phyloP scores from a whole-genome alignment of 2,797 vertebrate species.

The Lates japonicus region DNA sequence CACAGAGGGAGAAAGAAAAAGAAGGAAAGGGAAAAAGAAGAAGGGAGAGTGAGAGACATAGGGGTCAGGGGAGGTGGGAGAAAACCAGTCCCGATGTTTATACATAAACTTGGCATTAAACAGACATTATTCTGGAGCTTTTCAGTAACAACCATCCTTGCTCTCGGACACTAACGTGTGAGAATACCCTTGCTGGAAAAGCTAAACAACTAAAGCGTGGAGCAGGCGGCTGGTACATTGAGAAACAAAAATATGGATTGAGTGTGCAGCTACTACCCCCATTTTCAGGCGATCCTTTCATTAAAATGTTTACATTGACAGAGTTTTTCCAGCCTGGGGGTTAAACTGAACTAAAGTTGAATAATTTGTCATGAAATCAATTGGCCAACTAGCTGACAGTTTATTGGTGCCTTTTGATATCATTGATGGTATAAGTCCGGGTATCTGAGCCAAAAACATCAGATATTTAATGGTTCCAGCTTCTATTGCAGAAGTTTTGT shows the following conservation, averaged over 20 bases:
- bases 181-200: slow-evolving; percentile 22
- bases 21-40: slow-evolving; percentile 9
- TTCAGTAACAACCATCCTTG: slow-evolving; percentile 12
- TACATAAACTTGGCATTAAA: slow-evolving; percentile 58
- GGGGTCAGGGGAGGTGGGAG: background rate
- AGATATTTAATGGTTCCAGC: background rate
- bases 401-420: too few relatives aligned
- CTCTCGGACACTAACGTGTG: background rate
- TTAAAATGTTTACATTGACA: too few relatives aligned
- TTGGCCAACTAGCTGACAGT: too few relatives aligned
- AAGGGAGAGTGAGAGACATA: background rate
- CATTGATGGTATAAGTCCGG: too few relatives aligned
- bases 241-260: background rate
- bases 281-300: background rate
- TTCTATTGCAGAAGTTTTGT: background rate
- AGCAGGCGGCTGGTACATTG: too few relatives aligned
- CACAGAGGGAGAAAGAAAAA: slow-evolving; percentile 2
- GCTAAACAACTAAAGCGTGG: slow-evolving; percentile 18
- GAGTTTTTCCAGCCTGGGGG: too few relatives aligned
- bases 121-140: slow-evolving; percentile 43
- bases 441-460: too few relatives aligned
- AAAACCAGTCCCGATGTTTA: slow-evolving; percentile 70
- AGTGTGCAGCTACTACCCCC: background rate
- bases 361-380: too few relatives aligned
- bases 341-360: too few relatives aligned